Percentiles rank a stretch among this genome's conserved stretches.
These are phyloP conservation scores for Campylomormyrus tamandua DNA, from an alignment of 2,113 vertebrate species.

Conservation along the genomic window DNA sequence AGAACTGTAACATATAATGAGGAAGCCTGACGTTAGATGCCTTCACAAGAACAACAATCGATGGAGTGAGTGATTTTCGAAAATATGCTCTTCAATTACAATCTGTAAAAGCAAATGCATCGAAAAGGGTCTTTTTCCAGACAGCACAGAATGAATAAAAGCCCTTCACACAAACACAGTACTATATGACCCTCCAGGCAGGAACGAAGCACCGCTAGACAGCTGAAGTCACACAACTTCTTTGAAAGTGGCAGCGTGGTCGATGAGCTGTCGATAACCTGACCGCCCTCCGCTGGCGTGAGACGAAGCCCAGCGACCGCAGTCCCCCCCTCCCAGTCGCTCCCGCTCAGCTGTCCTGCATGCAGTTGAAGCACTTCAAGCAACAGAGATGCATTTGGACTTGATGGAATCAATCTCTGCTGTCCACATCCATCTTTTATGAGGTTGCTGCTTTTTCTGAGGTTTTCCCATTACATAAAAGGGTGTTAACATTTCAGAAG, in stretches of 20 bases:
- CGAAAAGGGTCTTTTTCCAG: background rate
- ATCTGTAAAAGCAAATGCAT: background rate
- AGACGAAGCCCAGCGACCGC: background rate
- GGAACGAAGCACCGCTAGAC: background rate
- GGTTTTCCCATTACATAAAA: background rate
- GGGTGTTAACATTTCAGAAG: slow-evolving; percentile 1
- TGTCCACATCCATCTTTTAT: background rate
- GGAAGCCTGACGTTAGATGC: background rate
- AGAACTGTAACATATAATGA: background rate
- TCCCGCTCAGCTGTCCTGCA: background rate
- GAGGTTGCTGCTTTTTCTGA: background rate
- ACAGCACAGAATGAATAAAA: background rate
- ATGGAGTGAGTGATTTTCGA: background rate
- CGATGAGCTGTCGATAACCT: background rate
- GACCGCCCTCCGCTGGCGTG: background rate
- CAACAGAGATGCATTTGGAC: background rate
- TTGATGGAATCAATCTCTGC: background rate
- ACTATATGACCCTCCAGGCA: background rate
- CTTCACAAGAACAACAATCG: background rate
- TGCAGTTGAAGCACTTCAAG: background rate
- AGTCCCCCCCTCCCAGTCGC: background rate
- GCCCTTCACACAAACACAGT: background rate
- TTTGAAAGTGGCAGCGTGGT: background rate
- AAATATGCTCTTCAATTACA: background rate
- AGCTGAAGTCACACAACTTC: background rate